Evolutionary conservation across 2,888 invertebrate genomes (phyloP).

Genomic region (Drosophila paramelanica): DNA sequence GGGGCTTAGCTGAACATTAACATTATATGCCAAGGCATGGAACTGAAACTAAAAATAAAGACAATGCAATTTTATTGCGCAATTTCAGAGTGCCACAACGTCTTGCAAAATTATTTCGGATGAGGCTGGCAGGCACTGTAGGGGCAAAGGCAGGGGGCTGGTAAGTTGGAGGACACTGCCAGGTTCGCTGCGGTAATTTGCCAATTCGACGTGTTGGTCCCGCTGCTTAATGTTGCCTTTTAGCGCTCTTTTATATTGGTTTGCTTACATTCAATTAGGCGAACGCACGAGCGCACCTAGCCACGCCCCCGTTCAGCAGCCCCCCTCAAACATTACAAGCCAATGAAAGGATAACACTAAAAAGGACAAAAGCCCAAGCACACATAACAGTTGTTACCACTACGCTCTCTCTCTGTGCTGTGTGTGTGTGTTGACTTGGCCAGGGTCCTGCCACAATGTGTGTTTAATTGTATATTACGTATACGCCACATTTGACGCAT

Average conservation of each 20-base stretch:
- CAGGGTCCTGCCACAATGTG: conserved; percentile 39
- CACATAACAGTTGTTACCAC: conserved; percentile 4
- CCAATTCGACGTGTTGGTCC: conserved; percentile 41
- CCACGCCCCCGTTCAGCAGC: not conserved
- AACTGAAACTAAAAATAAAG: conserved; percentile 68
- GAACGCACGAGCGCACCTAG: conserved; percentile 52
- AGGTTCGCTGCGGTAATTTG: conserved; percentile 46
- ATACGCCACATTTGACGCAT: conserved; percentile 73
- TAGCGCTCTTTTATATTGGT: conserved; percentile 57
- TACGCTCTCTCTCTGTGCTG: not conserved
- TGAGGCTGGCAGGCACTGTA: not conserved
- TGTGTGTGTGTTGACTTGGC: conserved; percentile 10
- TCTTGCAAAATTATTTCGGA: conserved; percentile 40
- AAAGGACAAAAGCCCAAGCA: conserved; percentile 20
- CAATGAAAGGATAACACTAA: conserved; percentile 48
- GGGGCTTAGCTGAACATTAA: conserved; percentile 56
- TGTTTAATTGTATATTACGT: conserved; percentile 70
- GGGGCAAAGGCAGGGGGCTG: not conserved
- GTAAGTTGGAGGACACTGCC: conserved; percentile 20
- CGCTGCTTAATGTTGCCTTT: conserved; percentile 61
- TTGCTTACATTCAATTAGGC: conserved; percentile 77
- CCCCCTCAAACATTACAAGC: conserved; percentile 30
- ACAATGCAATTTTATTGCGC: conserved; percentile 77
- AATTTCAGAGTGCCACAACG: conserved; percentile 52
- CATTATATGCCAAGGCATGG: conserved; percentile 52